These are phyloP conservation scores for Steinernema khuongi DNA, from an alignment of 1,140 invertebrate genomes.

Conservation along the genomic window DNA sequence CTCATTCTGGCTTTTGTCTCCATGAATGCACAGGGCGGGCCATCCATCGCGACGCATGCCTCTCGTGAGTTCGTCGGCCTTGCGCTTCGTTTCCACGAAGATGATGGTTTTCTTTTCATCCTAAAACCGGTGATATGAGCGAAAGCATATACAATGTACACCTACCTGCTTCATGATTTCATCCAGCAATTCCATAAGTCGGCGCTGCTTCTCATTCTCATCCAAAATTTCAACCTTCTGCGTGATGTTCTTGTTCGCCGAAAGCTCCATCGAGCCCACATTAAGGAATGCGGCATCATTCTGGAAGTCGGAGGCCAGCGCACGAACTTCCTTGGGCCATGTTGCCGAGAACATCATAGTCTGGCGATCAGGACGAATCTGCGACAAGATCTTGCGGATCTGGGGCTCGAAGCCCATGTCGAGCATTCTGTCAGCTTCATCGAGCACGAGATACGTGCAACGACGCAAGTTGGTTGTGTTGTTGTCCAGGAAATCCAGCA, in stretches of 20 bases:
- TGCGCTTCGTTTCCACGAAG: slow-evolving; percentile 94
- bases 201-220: slow-evolving; percentile 42
- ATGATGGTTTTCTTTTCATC: slow-evolving; percentile 66
- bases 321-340: slow-evolving; percentile 92
- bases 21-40: slow-evolving; percentile 63
- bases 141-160: not conserved
- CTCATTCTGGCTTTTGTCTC: slow-evolving; percentile 64
- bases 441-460: slow-evolving; percentile 69
- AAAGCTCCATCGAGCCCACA: slow-evolving; percentile 81
- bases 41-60: slow-evolving; percentile 82
- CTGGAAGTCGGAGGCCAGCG: slow-evolving; percentile 86
- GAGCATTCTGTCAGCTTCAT: slow-evolving; percentile 77
- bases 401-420: slow-evolving; percentile 99
- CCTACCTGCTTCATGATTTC: slow-evolving; percentile 66
- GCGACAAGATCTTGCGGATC: slow-evolving; percentile 90
- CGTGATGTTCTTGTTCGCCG: slow-evolving; percentile 94
- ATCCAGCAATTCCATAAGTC: slow-evolving; percentile 49
- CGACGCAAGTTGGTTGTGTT: slow-evolving; percentile 20
- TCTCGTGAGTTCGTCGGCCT: slow-evolving; percentile 87
- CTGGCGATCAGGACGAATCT: slow-evolving; percentile 87
- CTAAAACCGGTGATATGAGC: slow-evolving; percentile 20
- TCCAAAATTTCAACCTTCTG: slow-evolving; percentile 64
- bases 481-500: slow-evolving; percentile 69
- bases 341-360: slow-evolving; percentile 97
- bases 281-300: slow-evolving; percentile 85